phyloP scores from a whole-genome alignment of 2,888 invertebrate genomes.

The Scelioninae gen. 1 region DNA sequence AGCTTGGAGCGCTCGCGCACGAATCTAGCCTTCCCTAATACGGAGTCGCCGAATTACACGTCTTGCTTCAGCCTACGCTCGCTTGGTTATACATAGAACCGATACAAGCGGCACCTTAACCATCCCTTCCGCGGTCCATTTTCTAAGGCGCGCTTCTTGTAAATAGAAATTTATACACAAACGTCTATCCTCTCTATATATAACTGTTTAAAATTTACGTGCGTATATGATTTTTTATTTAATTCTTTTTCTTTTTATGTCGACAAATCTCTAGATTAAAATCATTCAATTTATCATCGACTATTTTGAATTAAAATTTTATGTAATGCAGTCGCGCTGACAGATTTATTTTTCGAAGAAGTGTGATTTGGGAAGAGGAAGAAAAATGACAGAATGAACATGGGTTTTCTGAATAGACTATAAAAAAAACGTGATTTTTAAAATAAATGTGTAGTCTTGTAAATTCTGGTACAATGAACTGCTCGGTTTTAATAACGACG shows the following conservation, averaged over 20 bases:
- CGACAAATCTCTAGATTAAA: too few relatives aligned
- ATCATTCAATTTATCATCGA: too few relatives aligned
- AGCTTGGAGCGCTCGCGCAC: conserved; percentile 85
- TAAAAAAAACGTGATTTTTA: neutral
- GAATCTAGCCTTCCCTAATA: conserved; percentile 82
- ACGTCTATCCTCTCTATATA: conserved; percentile 13
- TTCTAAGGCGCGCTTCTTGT: conserved; percentile 68
- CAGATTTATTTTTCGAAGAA: conserved; percentile 2
- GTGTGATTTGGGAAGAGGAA: neutral
- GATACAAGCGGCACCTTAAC: conserved; percentile 63
- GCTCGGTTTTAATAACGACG: conserved; percentile 2
- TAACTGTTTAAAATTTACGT: conserved; percentile 1
- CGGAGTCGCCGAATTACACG: conserved; percentile 79
- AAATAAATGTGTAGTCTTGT: neutral
- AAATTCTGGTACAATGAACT: conserved; percentile 12
- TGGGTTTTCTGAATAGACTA: neutral
- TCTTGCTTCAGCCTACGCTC: conserved; percentile 75
- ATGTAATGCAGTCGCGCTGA: neutral
- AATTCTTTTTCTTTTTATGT: neutral
- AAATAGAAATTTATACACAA: conserved; percentile 72
- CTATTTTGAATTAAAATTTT: neutral
- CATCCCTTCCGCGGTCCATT: conserved; percentile 66
- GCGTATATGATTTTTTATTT: neutral
- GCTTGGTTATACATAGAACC: conserved; percentile 80
- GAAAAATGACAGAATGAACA: neutral